These are phyloP conservation scores for Coecobrya sp. DNA, from an alignment of 2,888 invertebrate species.

Conservation along the genomic window DNA sequence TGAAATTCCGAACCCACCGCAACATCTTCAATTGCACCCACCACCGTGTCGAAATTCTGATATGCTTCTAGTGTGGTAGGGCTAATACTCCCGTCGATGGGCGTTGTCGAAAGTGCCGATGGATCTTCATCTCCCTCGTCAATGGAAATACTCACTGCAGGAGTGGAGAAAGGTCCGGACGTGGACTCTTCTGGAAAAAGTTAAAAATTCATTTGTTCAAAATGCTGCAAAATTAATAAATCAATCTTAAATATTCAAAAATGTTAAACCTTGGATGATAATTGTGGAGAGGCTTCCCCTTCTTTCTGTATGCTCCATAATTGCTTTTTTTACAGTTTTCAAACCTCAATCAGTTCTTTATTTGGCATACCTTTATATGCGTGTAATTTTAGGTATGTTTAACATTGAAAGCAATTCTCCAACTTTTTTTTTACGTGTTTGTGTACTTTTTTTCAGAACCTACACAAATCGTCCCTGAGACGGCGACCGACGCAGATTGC, in stretches of 20 bases:
- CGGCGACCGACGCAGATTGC: not conserved
- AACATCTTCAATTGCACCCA: constrained; percentile 81
- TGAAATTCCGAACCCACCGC: constrained; percentile 80
- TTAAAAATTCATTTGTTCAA: not conserved
- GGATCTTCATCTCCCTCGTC: constrained; percentile 71
- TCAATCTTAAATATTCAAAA: too few relatives aligned
- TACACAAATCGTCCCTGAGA: not conserved
- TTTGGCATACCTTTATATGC: not conserved
- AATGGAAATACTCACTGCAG: constrained; percentile 68
- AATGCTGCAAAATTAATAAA: not conserved
- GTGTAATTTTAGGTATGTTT: not conserved
- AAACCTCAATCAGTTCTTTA: not conserved
- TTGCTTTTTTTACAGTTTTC: not conserved
- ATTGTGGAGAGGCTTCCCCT: constrained; percentile 60
- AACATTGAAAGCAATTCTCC: not conserved
- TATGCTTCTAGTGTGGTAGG: constrained; percentile 33
- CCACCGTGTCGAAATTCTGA: constrained; percentile 78
- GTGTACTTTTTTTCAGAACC: not conserved
- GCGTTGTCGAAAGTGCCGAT: constrained; percentile 34
- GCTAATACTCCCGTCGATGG: constrained; percentile 47
- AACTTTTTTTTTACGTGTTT: not conserved
- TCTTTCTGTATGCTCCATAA: constrained; percentile 63
- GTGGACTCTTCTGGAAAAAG: constrained; percentile 63
- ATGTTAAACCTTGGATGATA: constrained; percentile 68
- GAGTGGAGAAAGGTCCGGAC: constrained; percentile 68